Evolutionary conservation across 2,888 invertebrate species (phyloP).

Genomic region (Cephus sareptanus): DNA sequence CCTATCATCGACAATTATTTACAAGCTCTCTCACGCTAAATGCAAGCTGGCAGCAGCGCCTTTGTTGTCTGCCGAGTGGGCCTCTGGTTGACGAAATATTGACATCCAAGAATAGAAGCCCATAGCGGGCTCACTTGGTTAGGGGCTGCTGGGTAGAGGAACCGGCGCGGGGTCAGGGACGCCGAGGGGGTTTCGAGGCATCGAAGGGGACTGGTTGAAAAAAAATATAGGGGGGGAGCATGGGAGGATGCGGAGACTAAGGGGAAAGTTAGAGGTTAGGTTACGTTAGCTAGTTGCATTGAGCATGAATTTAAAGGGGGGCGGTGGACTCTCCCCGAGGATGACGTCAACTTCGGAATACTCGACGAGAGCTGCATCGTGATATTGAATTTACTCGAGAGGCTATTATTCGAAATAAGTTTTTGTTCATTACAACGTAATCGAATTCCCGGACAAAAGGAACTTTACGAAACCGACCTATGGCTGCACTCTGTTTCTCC

Average conservation of each 20-base stretch:
- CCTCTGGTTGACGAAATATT: conserved; percentile 63
- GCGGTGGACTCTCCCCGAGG: conserved; percentile 28
- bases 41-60: conserved; percentile 26
- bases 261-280: conserved; percentile 67
- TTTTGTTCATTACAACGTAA: conserved; percentile 29
- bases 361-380: conserved; percentile 12
- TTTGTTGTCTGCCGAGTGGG: conserved; percentile 53
- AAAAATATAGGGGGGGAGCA: conserved; percentile 50
- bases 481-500: neutral
- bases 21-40: conserved; percentile 33
- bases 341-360: conserved; percentile 40
- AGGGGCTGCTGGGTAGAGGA: conserved; percentile 18
- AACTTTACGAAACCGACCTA: neutral
- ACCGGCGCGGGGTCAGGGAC: conserved; percentile 2
- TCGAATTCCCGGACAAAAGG: neutral
- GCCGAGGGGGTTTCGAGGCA: conserved; percentile 5
- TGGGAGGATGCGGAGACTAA: conserved; percentile 66
- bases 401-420: conserved; percentile 45
- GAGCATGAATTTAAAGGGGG: conserved; percentile 41
- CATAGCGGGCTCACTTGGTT: conserved; percentile 40
- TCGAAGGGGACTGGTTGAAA: neutral
- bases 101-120: conserved; percentile 63
- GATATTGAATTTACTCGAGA: conserved; percentile 39
- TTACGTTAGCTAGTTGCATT: conserved; percentile 34
- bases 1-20: conserved; percentile 38